A percentile compares a stretch with the other conserved stretches of the same genome.
These are phyloP conservation scores for Balaeniceps rex DNA, from an alignment of 2,113 vertebrate species.

Conservation along the genomic window DNA sequence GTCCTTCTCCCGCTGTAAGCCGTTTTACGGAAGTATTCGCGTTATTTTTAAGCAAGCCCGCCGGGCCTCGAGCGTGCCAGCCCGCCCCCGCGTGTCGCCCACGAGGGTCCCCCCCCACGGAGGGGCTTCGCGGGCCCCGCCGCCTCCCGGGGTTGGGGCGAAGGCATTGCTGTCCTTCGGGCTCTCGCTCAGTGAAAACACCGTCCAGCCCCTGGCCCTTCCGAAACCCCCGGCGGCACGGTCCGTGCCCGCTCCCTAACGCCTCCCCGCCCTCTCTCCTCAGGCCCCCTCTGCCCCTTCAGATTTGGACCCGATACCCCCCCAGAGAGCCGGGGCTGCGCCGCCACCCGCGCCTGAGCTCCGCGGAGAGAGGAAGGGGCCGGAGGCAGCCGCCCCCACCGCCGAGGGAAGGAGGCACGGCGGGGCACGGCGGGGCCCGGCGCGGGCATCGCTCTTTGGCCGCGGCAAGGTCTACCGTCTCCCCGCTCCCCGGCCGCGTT, in stretches of 20 bases:
- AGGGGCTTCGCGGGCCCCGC: background rate
- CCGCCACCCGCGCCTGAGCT: too few relatives aligned
- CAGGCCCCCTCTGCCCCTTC: background rate
- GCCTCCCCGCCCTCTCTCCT: background rate
- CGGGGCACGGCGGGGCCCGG: too few relatives aligned
- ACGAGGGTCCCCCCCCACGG: background rate
- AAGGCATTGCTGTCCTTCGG: background rate
- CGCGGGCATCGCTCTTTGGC: accelerated
- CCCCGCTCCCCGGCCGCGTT: accelerated
- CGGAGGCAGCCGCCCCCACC: too few relatives aligned
- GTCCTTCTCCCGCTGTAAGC: background rate
- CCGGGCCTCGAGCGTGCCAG: background rate
- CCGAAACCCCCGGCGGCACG: accelerated
- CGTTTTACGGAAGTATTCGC: background rate
- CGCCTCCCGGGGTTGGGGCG: background rate
- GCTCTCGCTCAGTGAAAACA: too few relatives aligned
- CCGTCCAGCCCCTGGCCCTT: background rate
- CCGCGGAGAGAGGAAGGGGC: background rate
- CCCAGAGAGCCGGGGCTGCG: background rate
- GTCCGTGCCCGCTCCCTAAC: background rate
- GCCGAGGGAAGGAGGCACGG: too few relatives aligned
- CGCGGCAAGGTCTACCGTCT: too few relatives aligned
- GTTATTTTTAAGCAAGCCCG: background rate
- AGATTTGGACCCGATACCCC: background rate
- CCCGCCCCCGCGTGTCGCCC: background rate